Base-by-base conservation (phyloP, 2,113 vertebrate genomes). In the Bos indicus region DNA sequence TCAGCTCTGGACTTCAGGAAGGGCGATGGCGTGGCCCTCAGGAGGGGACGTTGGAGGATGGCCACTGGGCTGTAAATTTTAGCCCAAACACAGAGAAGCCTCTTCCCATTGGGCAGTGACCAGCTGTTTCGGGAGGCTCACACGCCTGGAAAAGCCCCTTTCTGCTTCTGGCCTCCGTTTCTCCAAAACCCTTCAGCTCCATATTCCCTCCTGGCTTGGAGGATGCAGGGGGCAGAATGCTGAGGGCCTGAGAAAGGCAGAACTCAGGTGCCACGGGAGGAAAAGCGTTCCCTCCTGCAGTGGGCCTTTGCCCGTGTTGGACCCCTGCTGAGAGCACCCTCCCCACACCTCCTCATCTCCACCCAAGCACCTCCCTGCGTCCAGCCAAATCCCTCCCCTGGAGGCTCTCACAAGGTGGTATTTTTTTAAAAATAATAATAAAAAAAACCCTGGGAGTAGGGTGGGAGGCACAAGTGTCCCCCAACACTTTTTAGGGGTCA, bases 251-350 rank as follows among this genome's bases (percentile, higher is more conserved):
- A 54, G 33, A 54, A 43, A 28, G 40, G 33, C 91, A 59, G 91
- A 23, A 56, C 40, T n/a, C 40, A 16, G 52, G 7, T 25, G 0
- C 52, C 15, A 1, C 0, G 23, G 6, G 21, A 59, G 64, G n/a
- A 54, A 33, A 36, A 7, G 1, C 8, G 5, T 17, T 25, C 5
- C 16, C 7, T 67, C 57, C 6, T 10, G 21, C 30, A 15, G 30
- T 2, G 1, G 23, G 21, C 64, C 54, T n/a, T 6, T 59, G 64
- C 10, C 11, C 81, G 19, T 0, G 3, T 8, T 0, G 3, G 15
- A n/a, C 14, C 23, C 52, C 28, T 26, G 56, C 16, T 5, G 3
- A 25, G n/a, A 51, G 30, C 12, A 40, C 46, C 28, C 56, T 36
- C 12, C 28, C 19, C 0, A 19, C 17, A 5, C 26, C 46, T 6